phyloP scores from a whole-genome alignment of 2,113 vertebrate species.

The Syrmaticus mikado region DNA sequence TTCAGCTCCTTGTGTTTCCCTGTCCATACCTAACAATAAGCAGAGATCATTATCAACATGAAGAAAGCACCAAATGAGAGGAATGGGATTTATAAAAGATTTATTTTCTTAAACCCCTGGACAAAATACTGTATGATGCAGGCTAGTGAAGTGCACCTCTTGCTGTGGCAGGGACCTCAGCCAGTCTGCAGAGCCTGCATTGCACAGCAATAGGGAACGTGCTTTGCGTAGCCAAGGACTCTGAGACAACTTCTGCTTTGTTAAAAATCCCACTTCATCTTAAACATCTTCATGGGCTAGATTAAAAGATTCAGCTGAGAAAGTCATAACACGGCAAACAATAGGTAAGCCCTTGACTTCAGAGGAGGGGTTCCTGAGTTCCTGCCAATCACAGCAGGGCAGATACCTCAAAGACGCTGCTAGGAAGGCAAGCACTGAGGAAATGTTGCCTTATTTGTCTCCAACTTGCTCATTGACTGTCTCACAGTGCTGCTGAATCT shows the following conservation, averaged over 20 bases:
- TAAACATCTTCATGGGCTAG: background rate
- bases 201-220: background rate
- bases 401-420: background rate
- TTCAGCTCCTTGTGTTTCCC: background rate
- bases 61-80: background rate
- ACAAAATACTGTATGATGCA: background rate
- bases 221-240: background rate
- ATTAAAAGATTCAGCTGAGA: background rate
- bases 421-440: background rate
- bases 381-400: fast-evolving
- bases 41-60: background rate
- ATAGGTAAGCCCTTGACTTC: background rate
- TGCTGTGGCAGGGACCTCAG: background rate
- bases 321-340: background rate
- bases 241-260: background rate
- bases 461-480: background rate
- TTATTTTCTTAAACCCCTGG: background rate
- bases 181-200: fast-evolving
- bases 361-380: background rate
- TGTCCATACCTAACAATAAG: background rate
- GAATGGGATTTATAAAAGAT: background rate
- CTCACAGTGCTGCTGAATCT: background rate
- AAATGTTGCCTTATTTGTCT: background rate
- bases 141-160: background rate
- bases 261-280: background rate